Conservation (phyloP, 2,797 vertebrate genomes). For the Peromyscus aztecus region DNA sequence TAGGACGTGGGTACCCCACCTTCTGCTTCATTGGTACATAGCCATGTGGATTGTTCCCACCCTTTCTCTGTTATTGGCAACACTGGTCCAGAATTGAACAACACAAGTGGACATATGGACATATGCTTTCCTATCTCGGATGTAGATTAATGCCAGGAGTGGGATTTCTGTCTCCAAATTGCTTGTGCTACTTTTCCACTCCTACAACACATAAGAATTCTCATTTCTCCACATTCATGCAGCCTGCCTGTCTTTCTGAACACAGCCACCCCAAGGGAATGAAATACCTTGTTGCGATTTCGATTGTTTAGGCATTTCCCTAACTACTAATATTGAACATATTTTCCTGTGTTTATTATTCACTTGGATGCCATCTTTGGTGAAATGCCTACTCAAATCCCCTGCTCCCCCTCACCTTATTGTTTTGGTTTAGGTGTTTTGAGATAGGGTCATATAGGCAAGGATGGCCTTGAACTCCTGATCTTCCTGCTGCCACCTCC, state of each 20-base stretch:
- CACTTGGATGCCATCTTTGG: background rate
- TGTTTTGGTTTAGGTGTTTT: background rate
- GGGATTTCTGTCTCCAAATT: background rate
- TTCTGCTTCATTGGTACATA: background rate
- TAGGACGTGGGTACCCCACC: background rate
- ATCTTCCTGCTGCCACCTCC: background rate
- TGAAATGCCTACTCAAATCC: slow-evolving; percentile 23
- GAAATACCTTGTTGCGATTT: background rate
- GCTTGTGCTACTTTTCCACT: background rate
- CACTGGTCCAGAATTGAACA: background rate
- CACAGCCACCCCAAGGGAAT: background rate
- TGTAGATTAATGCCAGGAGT: background rate
- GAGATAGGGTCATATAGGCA: background rate
- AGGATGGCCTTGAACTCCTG: background rate
- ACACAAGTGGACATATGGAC: background rate
- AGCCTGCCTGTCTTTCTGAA: background rate
- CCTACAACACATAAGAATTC: background rate
- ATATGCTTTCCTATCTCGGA: background rate
- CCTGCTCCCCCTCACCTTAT: background rate
- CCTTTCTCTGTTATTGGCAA: background rate
- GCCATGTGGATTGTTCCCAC: background rate
- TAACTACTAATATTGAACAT: background rate
- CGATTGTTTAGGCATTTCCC: background rate
- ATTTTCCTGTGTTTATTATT: background rate
- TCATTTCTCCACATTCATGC: background rate